A percentile compares a stretch with the other conserved stretches of the same genome.
These are phyloP conservation scores for Zaprionus kolodkinae DNA, from an alignment of 1,140 invertebrate species.

Conservation along the genomic window DNA sequence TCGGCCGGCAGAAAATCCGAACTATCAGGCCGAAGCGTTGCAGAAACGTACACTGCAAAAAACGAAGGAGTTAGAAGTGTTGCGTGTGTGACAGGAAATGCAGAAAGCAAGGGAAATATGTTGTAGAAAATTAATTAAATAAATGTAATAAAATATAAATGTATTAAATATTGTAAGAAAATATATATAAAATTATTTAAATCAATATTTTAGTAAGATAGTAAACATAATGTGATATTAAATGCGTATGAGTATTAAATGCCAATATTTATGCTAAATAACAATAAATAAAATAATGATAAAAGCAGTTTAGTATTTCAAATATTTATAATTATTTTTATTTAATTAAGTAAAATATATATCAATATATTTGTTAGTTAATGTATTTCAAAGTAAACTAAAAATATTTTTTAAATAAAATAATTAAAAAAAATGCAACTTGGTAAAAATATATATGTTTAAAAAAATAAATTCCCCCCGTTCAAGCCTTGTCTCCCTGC, in stretches of 20 bases:
- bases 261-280: too few species aligned
- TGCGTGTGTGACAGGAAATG: background rate
- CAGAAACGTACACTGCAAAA: conserved; percentile 57
- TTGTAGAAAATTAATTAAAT: background rate
- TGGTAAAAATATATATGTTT: too few species aligned
- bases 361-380: too few species aligned
- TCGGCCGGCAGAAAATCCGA: conserved; percentile 53
- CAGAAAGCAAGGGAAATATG: background rate
- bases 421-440: background rate
- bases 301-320: too few species aligned
- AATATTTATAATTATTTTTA: background rate
- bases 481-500: too few species aligned
- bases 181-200: background rate
- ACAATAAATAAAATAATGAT: too few species aligned
- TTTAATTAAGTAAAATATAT: background rate
- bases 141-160: background rate
- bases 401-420: too few species aligned
- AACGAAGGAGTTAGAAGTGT: background rate
- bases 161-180: background rate
- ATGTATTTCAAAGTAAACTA: too few species aligned
- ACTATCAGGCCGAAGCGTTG: conserved; percentile 58
- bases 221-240: background rate
- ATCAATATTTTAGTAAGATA: background rate
- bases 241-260: background rate
- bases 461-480: too few species aligned